Percentiles rank a stretch among this genome's conserved stretches.
Conservation (phyloP, 1,140 invertebrate species). For the Cyrtorhinus lividipennis region DNA sequence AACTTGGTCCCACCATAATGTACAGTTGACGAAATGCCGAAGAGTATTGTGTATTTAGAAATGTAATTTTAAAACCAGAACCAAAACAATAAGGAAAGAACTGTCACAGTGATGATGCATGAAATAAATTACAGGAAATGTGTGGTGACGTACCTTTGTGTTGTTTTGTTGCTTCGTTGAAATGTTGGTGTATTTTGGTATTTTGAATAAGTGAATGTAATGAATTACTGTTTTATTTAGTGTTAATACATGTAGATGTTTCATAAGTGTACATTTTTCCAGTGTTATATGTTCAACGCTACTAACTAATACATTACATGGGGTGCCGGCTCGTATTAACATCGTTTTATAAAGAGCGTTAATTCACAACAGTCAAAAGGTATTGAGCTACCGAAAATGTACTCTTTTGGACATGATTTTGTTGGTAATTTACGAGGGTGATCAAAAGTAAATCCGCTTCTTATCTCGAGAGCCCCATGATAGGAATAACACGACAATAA, state of each 20-base stretch:
- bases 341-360: not conserved
- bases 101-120: no score
- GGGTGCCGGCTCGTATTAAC: not conserved
- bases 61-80: no score
- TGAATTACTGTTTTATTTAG: slow-evolving; percentile 5
- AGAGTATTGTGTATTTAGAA: no score
- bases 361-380: not conserved
- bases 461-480: no score
- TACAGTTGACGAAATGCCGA: not conserved
- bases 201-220: not conserved
- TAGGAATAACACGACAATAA: no score
- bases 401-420: not conserved
- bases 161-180: slow-evolving; percentile 7
- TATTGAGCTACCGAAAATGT: not conserved
- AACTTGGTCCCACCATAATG: slow-evolving; percentile 6
- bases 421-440: not conserved
- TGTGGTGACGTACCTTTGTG: not conserved
- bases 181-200: slow-evolving; percentile 4
- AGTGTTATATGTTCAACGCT: not conserved
- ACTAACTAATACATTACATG: not conserved
- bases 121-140: not conserved
- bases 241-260: not conserved
- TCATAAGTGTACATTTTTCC: not conserved
- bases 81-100: no score
- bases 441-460: no score